A percentile compares a stretch with the other conserved stretches of the same genome.
These are phyloP conservation scores for Mesoligia furuncula DNA, from an alignment of 2,888 invertebrate species.

Conservation along the genomic window DNA sequence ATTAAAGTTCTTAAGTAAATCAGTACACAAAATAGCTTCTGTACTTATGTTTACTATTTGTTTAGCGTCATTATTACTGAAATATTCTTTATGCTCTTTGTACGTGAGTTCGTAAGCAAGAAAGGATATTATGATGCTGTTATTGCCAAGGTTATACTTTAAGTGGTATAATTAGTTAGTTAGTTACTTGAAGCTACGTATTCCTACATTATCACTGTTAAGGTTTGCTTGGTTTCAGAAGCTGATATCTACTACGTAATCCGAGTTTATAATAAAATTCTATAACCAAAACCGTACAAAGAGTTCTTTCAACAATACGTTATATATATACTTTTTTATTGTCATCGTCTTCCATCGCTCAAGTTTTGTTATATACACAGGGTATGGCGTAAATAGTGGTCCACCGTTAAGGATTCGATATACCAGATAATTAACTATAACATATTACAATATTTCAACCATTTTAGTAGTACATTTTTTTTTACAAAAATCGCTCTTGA, in stretches of 20 bases:
- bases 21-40: slow-evolving; percentile 3
- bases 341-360: not conserved
- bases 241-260: not conserved
- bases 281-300: not conserved
- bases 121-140: slow-evolving; percentile 9
- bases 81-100: slow-evolving; percentile 32
- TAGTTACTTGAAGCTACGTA: not conserved
- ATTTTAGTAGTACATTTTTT: too few species aligned
- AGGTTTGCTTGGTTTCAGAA: not conserved
- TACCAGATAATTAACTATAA: too few species aligned
- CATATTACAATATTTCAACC: too few species aligned
- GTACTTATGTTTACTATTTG: slow-evolving; percentile 17
- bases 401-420: too few species aligned
- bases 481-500: too few species aligned
- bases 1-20: slow-evolving; percentile 9
- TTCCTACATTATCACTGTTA: not conserved
- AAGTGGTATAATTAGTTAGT: slow-evolving; percentile 4
- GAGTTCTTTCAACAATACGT: not conserved
- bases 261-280: not conserved
- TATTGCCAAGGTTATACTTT: slow-evolving; percentile 21
- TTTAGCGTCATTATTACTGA: slow-evolving; percentile 20
- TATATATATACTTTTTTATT: not conserved
- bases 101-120: slow-evolving; percentile 20
- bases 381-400: too few species aligned
- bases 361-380: not conserved